phyloP scores from a whole-genome alignment of 1,140 invertebrate species.

The Agrypnia vestita region DNA sequence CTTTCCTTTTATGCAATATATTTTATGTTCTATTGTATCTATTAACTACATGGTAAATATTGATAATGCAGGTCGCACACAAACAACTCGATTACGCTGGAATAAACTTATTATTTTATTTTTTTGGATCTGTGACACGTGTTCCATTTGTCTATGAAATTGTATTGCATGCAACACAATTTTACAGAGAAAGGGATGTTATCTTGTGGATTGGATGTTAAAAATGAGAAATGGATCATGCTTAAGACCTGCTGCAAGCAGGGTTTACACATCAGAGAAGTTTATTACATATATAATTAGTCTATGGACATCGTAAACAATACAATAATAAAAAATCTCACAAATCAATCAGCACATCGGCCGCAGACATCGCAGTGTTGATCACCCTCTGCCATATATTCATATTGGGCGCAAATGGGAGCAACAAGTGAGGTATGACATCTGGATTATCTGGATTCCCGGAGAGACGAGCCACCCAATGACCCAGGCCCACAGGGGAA shows the following conservation, averaged over 20 bases:
- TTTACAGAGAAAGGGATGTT: too few relatives aligned
- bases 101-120: too few relatives aligned
- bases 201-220: too few relatives aligned
- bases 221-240: too few relatives aligned
- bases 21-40: too few relatives aligned
- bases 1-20: too few relatives aligned
- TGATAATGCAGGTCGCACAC: too few relatives aligned
- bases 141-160: too few relatives aligned
- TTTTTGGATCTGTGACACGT: too few relatives aligned
- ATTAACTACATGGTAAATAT: too few relatives aligned
- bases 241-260: not conserved
- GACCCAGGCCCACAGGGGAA: conserved; percentile 53
- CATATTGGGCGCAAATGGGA: conserved; percentile 42
- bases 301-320: not conserved
- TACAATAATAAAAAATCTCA: not conserved
- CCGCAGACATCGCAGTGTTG: conserved; percentile 49
- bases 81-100: too few relatives aligned
- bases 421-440: conserved; percentile 54
- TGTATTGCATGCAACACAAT: not conserved
- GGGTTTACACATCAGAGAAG: not conserved
- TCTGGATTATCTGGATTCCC: conserved; percentile 50
- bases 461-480: conserved; percentile 49
- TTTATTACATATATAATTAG: not conserved
- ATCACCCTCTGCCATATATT: conserved; percentile 40
- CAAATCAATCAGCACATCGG: conserved; percentile 47